Base-by-base conservation (phyloP, 2,113 vertebrate genomes). In the Astur gentilis region DNA sequence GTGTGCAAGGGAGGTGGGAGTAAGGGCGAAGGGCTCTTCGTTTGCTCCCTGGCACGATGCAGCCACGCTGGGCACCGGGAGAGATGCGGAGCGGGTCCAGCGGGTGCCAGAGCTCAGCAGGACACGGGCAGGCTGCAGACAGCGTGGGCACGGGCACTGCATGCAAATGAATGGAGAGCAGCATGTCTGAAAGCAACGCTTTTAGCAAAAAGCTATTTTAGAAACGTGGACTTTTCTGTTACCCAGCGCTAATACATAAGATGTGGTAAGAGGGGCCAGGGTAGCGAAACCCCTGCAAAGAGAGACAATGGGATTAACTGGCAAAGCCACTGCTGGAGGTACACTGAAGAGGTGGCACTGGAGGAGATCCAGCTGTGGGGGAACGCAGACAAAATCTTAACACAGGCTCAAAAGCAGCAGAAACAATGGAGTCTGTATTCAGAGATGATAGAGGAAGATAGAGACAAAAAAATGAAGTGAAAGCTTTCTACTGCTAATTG, bases 401-500 rank as follows among this genome's bases (percentile, higher is more conserved):
- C 7, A 21, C 52, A 20, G 44, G 75, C 61, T 87, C 57, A 9
- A 55, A 49, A 67, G 70, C 66, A 20, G 66, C 54, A 50, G 86
- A 32, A 94, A 95, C 80, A 92, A 94, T 67, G 93, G 83, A 72
- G 93, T 19, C 94, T 92, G 89, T 70, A 80, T 95, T 61, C 69
- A 13, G 89, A 92, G 94, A 89, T 49, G 95, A 70, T 1, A 89
- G 80, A n/a, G 91, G 83, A 89, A 96, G 96, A 95, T 4, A 87
- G 95, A 38, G 77, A 65, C 29, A 73, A 79, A 95, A 84, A 89
- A 77, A 38, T 1, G 45, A 96, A 96, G 87, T 47, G 62, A 96
- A 96, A 96, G 93, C 93, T 77, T 91, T 93, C 87, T 71, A 44
- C 87, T 26, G 92, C 91, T 96, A 89, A 95, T 95, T 91, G 95